Conservation (phyloP, 2,113 vertebrate genomes). For the Nothobranchius kuhntae region DNA sequence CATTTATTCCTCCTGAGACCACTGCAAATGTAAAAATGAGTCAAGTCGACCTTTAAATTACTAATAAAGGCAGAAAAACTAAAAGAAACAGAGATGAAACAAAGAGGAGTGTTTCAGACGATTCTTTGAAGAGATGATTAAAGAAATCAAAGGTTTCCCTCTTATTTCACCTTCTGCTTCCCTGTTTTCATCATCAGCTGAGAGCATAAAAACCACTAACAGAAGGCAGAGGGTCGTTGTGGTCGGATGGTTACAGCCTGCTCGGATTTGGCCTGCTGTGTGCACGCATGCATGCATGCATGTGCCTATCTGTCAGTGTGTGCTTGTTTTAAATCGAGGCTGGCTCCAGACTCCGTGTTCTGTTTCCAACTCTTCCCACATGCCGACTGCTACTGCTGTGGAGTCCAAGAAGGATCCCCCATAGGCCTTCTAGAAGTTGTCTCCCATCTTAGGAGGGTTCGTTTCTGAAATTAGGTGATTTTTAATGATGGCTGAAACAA, state of each 20-base stretch:
- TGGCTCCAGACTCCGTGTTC: constrained; percentile 48
- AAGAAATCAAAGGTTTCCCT: constrained; percentile 32
- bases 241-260: constrained; percentile 54
- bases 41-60: neutral
- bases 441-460: constrained; percentile 11
- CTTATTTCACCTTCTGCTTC: constrained; percentile 49
- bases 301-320: constrained; percentile 17
- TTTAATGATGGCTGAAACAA: constrained; percentile 14
- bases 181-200: constrained; percentile 56
- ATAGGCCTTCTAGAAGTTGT: constrained; percentile 32
- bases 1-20: too few species aligned
- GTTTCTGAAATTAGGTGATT: too few species aligned
- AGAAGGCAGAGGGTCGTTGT: constrained; percentile 65
- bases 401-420: constrained; percentile 53
- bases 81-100: constrained; percentile 30
- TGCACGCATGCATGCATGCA: constrained; percentile 8
- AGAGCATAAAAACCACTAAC: constrained; percentile 49
- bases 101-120: constrained; percentile 15
- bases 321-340: constrained; percentile 34
- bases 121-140: constrained; percentile 18
- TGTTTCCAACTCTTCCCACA: constrained; percentile 66
- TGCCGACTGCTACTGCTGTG: constrained; percentile 44
- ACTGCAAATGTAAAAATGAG: too few species aligned
- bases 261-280: constrained; percentile 55
- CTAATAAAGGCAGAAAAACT: constrained; percentile 16